Percentiles rank a stretch among this genome's conserved stretches.
Conservation (phyloP, 2,797 vertebrate genomes). For the Myotis planiceps region DNA sequence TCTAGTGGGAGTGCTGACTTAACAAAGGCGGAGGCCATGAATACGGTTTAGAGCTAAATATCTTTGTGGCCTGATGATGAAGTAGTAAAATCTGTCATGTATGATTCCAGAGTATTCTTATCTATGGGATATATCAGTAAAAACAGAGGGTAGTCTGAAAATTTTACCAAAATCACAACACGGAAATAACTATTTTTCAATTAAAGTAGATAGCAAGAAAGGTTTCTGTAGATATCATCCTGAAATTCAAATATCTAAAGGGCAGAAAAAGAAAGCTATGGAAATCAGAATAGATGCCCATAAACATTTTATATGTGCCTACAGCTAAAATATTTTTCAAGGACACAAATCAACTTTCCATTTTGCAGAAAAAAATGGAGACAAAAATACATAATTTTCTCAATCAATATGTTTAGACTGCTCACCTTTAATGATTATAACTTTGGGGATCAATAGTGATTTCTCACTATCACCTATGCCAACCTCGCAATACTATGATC, state of each 20-base stretch:
- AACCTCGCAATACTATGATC: neutral
- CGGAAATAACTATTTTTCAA: neutral
- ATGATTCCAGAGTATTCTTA: neutral
- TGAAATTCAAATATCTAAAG: slow-evolving; percentile 19
- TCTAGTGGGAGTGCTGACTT: neutral
- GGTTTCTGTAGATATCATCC: neutral
- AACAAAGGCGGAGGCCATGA: neutral
- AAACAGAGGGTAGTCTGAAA: neutral
- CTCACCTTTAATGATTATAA: neutral
- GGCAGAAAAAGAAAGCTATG: slow-evolving; percentile 34
- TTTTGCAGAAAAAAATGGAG: neutral
- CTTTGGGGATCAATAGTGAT: neutral
- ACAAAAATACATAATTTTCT: neutral
- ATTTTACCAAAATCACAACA: neutral
- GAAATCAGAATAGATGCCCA: slow-evolving; percentile 10
- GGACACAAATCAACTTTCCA: neutral
- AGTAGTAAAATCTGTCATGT: neutral
- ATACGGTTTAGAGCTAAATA: neutral
- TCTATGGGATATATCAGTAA: neutral
- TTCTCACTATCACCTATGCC: neutral
- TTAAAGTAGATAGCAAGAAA: neutral
- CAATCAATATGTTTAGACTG: neutral
- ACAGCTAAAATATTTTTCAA: neutral
- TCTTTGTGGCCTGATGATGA: slow-evolving; percentile 5
- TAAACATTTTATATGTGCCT: neutral